Evolutionary conservation across 2,113 vertebrate species (phyloP).

Genomic region (Tinamus guttatus): DNA sequence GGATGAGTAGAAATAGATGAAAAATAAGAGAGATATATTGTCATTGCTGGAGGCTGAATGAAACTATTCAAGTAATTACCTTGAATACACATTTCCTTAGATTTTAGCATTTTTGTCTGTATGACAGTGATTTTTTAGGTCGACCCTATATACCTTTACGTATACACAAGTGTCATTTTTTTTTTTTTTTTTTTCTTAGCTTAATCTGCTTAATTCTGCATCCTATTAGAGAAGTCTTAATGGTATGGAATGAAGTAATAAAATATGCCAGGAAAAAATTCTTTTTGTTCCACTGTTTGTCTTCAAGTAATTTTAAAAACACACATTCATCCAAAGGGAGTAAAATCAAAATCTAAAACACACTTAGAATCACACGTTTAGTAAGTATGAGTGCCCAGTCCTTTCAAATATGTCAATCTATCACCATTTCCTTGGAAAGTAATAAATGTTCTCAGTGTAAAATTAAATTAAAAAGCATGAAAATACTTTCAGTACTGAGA

Average conservation of each 20-base stretch:
- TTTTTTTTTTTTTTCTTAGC: background rate
- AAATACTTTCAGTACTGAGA: background rate
- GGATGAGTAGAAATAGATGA: background rate
- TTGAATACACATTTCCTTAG: background rate
- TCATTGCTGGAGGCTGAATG: background rate
- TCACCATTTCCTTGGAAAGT: background rate
- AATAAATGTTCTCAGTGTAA: background rate
- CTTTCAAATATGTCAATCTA: background rate
- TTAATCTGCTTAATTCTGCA: background rate
- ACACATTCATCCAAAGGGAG: background rate
- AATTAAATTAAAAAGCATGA: background rate
- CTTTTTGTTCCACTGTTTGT: background rate
- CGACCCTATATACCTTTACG: rapidly evolving
- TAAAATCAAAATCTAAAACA: background rate
- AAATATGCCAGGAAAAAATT: background rate
- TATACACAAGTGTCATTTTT: background rate
- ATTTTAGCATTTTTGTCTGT: background rate
- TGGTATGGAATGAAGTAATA: background rate
- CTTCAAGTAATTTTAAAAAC: background rate
- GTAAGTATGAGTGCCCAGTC: background rate
- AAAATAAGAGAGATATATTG: background rate
- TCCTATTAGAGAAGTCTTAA: background rate
- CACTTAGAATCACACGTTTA: background rate
- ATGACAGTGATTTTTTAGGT: background rate
- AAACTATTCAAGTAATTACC: background rate